Evolutionary conservation across 2,113 vertebrate species (phyloP), one percentile per base, ranked within the genome.

Genomic region (Syngnathus typhle): DNA sequence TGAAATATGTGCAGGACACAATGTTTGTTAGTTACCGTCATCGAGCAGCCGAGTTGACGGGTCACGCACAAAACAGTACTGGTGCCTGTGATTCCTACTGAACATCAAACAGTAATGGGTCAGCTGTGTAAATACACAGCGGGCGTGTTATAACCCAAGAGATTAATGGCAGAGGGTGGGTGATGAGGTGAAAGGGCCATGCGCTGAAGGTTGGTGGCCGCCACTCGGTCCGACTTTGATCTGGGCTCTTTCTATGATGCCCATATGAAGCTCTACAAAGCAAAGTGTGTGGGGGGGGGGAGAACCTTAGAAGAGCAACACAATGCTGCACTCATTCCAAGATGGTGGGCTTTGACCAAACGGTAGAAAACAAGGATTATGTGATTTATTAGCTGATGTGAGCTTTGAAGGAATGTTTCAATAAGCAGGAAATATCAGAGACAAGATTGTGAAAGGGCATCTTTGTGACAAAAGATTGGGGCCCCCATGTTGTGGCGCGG

Each of bases 91-190:
- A 76, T 71, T 78, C 75, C 47, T 16, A 56, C 74, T 56, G 67
- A 77, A 88, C 85, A 87, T 88, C 84, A 86, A 89, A 87, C 79
- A 78, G 67, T 72, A 76, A 72, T 27, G 69, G 79, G 82, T 89
- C 87, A 87, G 88, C 87, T 88, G 88, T 85, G 84, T 83, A 87
- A 88, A 89, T 83, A 88, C 69, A 71, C 75, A 79, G 80, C 62
- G 72, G 70, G 80, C 69, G 36, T 78, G 74, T 78, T 77, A 65
- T 79, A 84, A 72, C 69, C 61, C 70, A 47, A 51, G 69, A 86
- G 84, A 87, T 88, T 82, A 88, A 88, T 85, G 75, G 68, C 79
- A 75, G 71, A 74, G 81, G 60, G 88, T 84, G 88, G 85, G 87
- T 83, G 85, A 85, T 81, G 78, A 77, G 82, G 85, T 83, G 79